Conservation (phyloP, 2,113 vertebrate species). For the Diadophis punctatus region DNA sequence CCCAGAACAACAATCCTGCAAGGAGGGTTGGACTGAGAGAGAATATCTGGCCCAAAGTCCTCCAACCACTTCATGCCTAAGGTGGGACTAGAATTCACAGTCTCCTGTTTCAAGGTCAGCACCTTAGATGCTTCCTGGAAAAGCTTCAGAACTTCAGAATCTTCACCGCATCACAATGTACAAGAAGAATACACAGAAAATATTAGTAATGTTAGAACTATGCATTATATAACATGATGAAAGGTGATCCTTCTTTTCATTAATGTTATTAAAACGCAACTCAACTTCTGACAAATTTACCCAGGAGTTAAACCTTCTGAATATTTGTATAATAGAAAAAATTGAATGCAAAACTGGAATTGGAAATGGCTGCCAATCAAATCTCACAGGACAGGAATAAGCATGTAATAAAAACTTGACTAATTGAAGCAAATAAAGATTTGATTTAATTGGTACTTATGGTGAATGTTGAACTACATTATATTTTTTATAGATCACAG, state of each 20-base stretch:
- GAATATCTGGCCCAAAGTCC: background rate
- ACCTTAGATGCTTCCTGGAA: background rate
- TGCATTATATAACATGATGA: background rate
- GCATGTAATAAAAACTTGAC: background rate
- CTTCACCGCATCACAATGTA: background rate
- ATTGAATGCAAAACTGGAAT: background rate
- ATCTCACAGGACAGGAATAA: background rate
- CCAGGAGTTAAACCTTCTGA: background rate
- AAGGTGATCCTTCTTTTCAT: background rate
- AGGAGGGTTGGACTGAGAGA: background rate
- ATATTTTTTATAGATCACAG: background rate
- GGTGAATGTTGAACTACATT: background rate
- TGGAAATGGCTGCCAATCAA: background rate
- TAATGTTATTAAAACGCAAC: background rate
- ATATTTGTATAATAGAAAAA: background rate
- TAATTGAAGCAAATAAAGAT: background rate
- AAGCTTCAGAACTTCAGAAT: background rate
- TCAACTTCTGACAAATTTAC: background rate
- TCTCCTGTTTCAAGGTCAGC: background rate
- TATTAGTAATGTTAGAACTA: background rate
- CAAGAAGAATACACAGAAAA: background rate
- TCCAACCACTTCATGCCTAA: background rate
- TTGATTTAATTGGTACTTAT: background rate
- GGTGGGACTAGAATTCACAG: background rate
- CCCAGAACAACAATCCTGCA: background rate